phyloP scores from a whole-genome alignment of 1,140 invertebrate genomes.

The Episyrphus balteatus region DNA sequence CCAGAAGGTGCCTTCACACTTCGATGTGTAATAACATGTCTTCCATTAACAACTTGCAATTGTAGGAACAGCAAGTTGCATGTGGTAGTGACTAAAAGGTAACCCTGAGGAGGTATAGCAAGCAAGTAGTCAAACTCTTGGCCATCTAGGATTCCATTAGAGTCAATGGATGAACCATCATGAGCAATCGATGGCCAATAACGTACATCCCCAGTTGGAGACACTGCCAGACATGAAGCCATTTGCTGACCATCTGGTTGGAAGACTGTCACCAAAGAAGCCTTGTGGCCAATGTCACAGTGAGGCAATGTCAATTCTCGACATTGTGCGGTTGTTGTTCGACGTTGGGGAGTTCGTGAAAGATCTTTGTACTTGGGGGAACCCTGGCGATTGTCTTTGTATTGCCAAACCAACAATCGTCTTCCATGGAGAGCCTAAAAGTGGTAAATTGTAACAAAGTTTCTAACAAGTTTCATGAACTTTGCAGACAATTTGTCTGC shows the following conservation, averaged over 20 bases:
- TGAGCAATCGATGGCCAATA: slow-evolving; percentile 87
- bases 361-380: slow-evolving; percentile 6
- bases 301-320: slow-evolving; percentile 78
- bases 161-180: slow-evolving; percentile 74
- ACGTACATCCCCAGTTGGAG: slow-evolving; percentile 80
- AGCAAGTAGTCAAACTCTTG: slow-evolving; percentile 73
- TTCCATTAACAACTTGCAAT: slow-evolving; percentile 45
- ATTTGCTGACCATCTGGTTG: slow-evolving; percentile 55
- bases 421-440: slow-evolving; percentile 77
- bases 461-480: no score
- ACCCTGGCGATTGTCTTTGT: slow-evolving; percentile 40
- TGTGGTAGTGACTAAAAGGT: slow-evolving; percentile 81
- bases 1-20: slow-evolving; percentile 67
- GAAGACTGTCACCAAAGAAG: slow-evolving; percentile 77
- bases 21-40: slow-evolving; percentile 55
- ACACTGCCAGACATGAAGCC: slow-evolving; percentile 82
- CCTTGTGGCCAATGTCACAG: slow-evolving; percentile 82
- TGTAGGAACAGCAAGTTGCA: slow-evolving; percentile 75
- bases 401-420: slow-evolving; percentile 78
- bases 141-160: slow-evolving; percentile 69
- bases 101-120: slow-evolving; percentile 58
- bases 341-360: slow-evolving; percentile 29
- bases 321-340: slow-evolving; percentile 44
- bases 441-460: no score
- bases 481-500: no score